A percentile compares a stretch with the other conserved stretches of the same genome.
These are phyloP conservation scores for Heptranchias perlo DNA, from an alignment of 2,113 vertebrate species.

Conservation along the genomic window DNA sequence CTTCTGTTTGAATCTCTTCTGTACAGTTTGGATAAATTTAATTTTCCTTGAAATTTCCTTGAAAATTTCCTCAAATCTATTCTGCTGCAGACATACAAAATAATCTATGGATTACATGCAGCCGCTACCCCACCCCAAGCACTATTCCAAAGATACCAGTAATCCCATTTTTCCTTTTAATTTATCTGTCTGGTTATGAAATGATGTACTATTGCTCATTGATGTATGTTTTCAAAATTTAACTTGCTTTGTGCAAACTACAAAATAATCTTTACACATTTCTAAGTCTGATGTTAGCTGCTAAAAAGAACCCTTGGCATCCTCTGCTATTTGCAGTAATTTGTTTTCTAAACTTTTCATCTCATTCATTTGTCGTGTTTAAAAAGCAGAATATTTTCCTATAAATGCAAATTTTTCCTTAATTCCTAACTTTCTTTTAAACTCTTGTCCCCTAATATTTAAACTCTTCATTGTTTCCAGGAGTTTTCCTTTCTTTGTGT, in stretches of 20 bases:
- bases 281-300: not conserved
- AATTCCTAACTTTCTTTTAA: not conserved
- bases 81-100: not conserved
- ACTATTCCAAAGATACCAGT: not conserved
- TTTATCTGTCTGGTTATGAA: not conserved
- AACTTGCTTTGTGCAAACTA: not conserved
- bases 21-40: not conserved
- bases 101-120: not conserved
- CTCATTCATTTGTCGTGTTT: not conserved
- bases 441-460: not conserved
- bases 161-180: not conserved
- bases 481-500: not conserved
- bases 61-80: too few relatives aligned
- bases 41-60: not conserved
- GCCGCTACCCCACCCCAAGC: not conserved
- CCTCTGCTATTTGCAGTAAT: not conserved
- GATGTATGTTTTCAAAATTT: not conserved
- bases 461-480: not conserved
- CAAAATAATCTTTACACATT: not conserved
- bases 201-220: not conserved
- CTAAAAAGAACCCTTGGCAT: not conserved
- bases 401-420: not conserved
- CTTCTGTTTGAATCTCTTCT: not conserved
- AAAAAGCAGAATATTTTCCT: not conserved
- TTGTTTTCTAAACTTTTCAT: not conserved